phyloP scores from a whole-genome alignment of 2,113 vertebrate species.

The Leptobrachium ailaonicum region DNA sequence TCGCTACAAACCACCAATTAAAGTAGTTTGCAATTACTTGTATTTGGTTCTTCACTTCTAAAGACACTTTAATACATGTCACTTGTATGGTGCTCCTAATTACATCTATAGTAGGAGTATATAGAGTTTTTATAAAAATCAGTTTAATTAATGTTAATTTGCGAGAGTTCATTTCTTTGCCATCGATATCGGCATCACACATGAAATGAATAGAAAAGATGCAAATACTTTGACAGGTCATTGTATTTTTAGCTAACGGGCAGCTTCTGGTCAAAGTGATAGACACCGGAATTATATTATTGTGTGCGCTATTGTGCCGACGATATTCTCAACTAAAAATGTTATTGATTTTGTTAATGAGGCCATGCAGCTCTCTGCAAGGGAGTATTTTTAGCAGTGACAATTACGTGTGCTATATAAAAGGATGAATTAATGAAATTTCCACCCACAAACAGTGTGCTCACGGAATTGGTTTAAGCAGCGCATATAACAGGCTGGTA shows the following conservation, averaged over 20 bases:
- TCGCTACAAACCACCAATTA: background rate
- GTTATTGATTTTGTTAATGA: slow-evolving; percentile 20
- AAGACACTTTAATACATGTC: background rate
- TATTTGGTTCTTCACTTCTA: background rate
- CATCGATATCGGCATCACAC: background rate
- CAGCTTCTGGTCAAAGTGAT: slow-evolving; percentile 13
- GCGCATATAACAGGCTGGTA: slow-evolving; percentile 10
- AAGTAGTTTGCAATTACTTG: slow-evolving; percentile 6
- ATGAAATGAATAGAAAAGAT: slow-evolving; percentile 6
- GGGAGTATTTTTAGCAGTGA: slow-evolving; percentile 57
- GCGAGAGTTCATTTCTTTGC: background rate
- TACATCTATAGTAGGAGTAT: background rate
- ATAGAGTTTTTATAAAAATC: background rate
- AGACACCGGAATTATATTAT: slow-evolving; percentile 8
- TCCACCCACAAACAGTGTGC: slow-evolving; percentile 62
- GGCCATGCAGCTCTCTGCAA: background rate
- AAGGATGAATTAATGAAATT: slow-evolving; percentile 67
- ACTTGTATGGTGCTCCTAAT: slow-evolving; percentile 1
- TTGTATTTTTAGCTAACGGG: background rate
- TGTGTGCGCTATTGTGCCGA: slow-evolving; percentile 5
- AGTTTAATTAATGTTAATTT: slow-evolving; percentile 12
- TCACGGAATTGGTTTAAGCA: slow-evolving; percentile 54
- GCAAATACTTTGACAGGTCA: background rate
- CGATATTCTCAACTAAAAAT: slow-evolving; percentile 15
- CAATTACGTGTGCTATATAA: slow-evolving; percentile 70